Conservation (phyloP, 1,140 invertebrate species). For the Penaeus chinensis region DNA sequence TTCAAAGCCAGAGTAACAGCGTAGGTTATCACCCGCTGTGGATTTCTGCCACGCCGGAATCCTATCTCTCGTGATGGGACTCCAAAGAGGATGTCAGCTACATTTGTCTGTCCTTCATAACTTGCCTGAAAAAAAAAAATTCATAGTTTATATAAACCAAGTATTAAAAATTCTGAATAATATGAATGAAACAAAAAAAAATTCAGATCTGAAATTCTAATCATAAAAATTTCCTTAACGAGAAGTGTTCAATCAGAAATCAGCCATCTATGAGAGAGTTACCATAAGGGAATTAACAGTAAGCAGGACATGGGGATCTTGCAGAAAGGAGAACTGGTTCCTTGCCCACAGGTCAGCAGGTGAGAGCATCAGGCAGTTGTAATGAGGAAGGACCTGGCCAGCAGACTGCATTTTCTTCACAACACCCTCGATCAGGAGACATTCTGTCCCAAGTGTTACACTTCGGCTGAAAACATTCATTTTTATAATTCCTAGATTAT, state of each 20-base stretch:
- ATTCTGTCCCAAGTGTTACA: constrained; percentile 81
- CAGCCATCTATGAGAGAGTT: not conserved
- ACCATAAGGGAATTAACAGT: constrained; percentile 70
- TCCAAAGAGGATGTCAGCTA: constrained; percentile 92
- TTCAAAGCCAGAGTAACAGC: constrained; percentile 89
- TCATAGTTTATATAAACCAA: too few species aligned
- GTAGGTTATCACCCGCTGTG: constrained; percentile 88
- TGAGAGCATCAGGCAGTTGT: constrained; percentile 90
- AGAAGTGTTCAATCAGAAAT: not conserved
- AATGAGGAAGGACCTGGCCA: constrained; percentile 82
- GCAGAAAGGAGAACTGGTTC: constrained; percentile 80
- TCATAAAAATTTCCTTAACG: not conserved
- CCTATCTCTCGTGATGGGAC: constrained; percentile 90
- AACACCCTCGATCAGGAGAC: constrained; percentile 86
- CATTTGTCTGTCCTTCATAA: constrained; percentile 76
- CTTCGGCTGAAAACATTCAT: constrained; percentile 35
- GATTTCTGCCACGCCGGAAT: constrained; percentile 81
- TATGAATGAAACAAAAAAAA: too few species aligned
- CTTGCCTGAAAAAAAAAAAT: constrained; percentile 40
- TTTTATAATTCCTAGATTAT: too few species aligned
- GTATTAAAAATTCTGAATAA: too few species aligned
- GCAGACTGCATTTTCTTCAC: constrained; percentile 71
- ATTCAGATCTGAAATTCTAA: not conserved
- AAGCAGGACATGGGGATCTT: constrained; percentile 81
- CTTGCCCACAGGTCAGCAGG: constrained; percentile 94